Conservation (phyloP, 2,113 vertebrate genomes). For the Ameiurus melas region DNA sequence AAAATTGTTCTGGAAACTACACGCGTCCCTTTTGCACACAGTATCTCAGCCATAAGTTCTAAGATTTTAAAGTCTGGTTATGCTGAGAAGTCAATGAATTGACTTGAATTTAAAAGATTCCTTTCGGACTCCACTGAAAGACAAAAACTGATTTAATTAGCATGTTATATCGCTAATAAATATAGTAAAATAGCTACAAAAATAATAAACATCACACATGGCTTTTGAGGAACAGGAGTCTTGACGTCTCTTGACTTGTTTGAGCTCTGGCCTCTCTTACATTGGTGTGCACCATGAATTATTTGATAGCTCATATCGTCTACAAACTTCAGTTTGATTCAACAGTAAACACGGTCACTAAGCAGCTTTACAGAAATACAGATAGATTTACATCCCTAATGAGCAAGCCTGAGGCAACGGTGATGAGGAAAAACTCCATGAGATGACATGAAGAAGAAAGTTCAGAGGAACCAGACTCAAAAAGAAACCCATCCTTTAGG, state of each 20-base stretch:
- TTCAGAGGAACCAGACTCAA: neutral
- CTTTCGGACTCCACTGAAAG: neutral
- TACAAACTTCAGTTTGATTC: neutral
- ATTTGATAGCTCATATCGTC: neutral
- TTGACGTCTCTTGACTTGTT: neutral
- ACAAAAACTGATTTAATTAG: neutral
- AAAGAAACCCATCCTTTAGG: neutral
- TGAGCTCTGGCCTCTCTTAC: neutral
- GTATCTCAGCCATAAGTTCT: neutral
- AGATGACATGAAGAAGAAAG: neutral
- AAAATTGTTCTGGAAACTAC: neutral
- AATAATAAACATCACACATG: neutral
- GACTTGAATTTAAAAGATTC: neutral
- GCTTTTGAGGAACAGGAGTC: neutral
- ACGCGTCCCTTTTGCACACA: neutral
- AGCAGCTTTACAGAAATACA: neutral
- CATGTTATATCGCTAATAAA: neutral
- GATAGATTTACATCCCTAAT: neutral
- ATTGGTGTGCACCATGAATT: neutral
- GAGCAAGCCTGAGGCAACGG: neutral
- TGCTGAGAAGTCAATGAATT: too few relatives aligned
- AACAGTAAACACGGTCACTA: neutral
- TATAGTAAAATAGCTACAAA: neutral
- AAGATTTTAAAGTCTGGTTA: neutral
- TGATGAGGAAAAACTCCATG: neutral